phyloP scores from a whole-genome alignment of 2,113 vertebrate species.

The Spea bombifrons region DNA sequence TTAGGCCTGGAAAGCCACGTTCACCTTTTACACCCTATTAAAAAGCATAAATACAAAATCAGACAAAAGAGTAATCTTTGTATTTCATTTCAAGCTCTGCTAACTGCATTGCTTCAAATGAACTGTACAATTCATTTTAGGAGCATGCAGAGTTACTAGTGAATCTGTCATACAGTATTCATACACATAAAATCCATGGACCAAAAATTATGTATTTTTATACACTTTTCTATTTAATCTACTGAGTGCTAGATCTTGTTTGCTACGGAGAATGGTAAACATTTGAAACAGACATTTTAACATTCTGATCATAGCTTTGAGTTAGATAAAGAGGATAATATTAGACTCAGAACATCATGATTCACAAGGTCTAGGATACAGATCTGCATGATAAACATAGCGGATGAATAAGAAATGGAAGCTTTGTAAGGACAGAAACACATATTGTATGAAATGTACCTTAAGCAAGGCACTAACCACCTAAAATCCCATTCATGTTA shows the following conservation, averaged over 20 bases:
- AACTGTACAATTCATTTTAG: slow-evolving; percentile 41
- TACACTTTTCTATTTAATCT: slow-evolving; percentile 6
- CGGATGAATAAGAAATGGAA: slow-evolving; percentile 4
- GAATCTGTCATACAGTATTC: slow-evolving; percentile 42
- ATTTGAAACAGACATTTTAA: background rate
- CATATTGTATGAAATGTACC: background rate
- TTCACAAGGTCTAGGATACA: background rate
- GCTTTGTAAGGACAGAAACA: background rate
- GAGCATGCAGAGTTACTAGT: slow-evolving; percentile 33
- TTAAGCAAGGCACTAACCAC: background rate
- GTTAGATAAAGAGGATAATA: slow-evolving; percentile 1
- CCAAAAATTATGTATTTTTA: slow-evolving; percentile 22
- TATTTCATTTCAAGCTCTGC: slow-evolving; percentile 46
- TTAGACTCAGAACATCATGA: background rate
- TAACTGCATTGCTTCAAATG: slow-evolving; percentile 42
- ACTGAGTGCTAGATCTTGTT: background rate
- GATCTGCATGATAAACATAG: slow-evolving; percentile 11
- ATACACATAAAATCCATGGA: slow-evolving; percentile 36
- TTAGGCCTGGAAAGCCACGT: slow-evolving; percentile 85
- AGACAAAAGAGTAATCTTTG: slow-evolving; percentile 45
- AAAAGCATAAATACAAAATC: slow-evolving; percentile 33
- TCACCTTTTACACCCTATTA: slow-evolving; percentile 93
- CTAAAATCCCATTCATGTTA: too few relatives aligned
- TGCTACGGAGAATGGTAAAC: slow-evolving; percentile 17
- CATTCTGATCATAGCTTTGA: background rate